These are phyloP conservation scores for Malurus melanocephalus DNA, from an alignment of 2,113 vertebrate species.

Conservation along the genomic window DNA sequence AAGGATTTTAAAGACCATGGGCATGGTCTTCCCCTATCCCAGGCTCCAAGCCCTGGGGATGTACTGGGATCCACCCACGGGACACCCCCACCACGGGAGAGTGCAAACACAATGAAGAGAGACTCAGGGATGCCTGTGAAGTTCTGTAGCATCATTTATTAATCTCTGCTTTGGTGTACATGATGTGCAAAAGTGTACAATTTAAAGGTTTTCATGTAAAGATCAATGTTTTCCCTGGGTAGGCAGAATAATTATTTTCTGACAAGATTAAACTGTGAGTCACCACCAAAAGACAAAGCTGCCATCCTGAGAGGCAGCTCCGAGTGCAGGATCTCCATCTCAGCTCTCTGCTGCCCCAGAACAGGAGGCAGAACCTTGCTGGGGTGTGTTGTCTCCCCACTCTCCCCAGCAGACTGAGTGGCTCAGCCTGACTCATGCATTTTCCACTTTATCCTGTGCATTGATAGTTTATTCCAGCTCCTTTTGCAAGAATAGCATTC, in stretches of 20 bases:
- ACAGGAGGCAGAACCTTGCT: neutral
- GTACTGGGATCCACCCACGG: neutral
- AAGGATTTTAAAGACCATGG: neutral
- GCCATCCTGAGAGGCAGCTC: neutral
- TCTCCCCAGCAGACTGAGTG: neutral
- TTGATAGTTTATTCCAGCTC: constrained; percentile 11
- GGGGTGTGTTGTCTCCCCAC: accelerated
- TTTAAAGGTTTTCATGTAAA: constrained; percentile 25
- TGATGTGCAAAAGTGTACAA: neutral
- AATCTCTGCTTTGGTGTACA: neutral
- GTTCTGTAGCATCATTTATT: neutral
- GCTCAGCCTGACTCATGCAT: neutral
- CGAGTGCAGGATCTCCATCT: neutral
- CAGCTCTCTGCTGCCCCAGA: neutral
- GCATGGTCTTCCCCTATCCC: accelerated
- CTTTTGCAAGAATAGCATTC: constrained; percentile 16
- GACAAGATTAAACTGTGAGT: constrained; percentile 12
- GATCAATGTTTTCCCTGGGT: constrained; percentile 26
- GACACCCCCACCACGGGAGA: accelerated
- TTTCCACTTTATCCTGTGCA: constrained; percentile 1
- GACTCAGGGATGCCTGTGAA: neutral
- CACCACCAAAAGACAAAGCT: neutral
- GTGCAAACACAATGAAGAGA: neutral
- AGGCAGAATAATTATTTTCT: constrained; percentile 1
- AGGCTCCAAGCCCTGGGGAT: neutral